Base-by-base conservation (phyloP, 2,888 invertebrate species). In the Corythucha ciliata region DNA sequence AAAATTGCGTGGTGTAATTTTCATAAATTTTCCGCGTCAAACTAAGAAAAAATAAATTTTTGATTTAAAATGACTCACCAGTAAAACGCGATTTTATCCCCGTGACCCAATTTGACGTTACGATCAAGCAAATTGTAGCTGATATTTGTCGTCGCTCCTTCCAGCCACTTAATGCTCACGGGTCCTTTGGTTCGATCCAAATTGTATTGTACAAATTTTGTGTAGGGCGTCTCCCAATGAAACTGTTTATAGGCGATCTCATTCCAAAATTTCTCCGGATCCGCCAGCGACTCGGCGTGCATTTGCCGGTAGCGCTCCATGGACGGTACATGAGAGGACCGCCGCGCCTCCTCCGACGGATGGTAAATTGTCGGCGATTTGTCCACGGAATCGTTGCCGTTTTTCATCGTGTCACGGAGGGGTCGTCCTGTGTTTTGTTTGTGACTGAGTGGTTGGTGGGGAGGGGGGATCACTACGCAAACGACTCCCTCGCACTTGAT, bases 121-220 rank as follows among this genome's bases (percentile, higher is more conserved):
- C 88, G 79, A 70, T 98, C 97, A 61, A 98, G 72, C 46, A 90
- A 75, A 72, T 98, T 98, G 71, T 92, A 98, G 67, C 89, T 90
- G 58, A 97, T 80, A 69, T 98, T 98, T 33, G 96, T 97, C 29
- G 83, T 80, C 4, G 89, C 89, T 8, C 92, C 96, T 63, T 89
- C 85, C 82, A 98, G 81, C 88, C 93, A 98, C 69, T 88, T 90
- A 39, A 91, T 83, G 62, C 77, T 87, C 61, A 98, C 82, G 10
- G 85, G 83, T 44, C 97, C 97, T 68, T 90, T 84, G 58, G 76
- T 77, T 42, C 83, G 69, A 69, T 97, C 84, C 67, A 97, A 96
- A 70, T 97, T 97, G 70, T 85, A 94, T 12, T 83, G 81, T 63
- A 87, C 74, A 66, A 93, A 89, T 61, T 83, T 81, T 58, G 83